Percentiles rank a stretch among this genome's conserved stretches.
Evolutionary conservation across 2,797 vertebrate species (phyloP).

Genomic region (Margarornis squamiger): DNA sequence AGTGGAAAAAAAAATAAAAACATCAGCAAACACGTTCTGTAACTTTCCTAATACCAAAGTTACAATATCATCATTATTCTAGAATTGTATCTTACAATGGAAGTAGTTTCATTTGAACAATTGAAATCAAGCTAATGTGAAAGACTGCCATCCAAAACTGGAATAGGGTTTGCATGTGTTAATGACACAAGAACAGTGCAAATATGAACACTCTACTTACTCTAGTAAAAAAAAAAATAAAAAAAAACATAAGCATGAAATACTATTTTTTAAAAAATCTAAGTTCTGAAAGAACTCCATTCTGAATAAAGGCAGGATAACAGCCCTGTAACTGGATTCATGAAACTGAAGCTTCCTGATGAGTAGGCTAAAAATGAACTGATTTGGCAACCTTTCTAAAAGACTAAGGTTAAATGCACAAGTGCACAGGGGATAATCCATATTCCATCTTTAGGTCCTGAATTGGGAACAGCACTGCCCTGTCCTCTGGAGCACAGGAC

Average conservation of each 20-base stretch:
- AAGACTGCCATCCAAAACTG: background rate
- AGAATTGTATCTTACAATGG: background rate
- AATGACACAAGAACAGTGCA: background rate
- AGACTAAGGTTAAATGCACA: background rate
- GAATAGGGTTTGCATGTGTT: background rate
- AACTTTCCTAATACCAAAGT: background rate
- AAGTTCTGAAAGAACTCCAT: background rate
- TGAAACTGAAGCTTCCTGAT: background rate
- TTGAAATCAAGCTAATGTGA: background rate
- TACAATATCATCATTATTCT: background rate
- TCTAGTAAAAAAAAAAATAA: background rate
- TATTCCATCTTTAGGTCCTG: background rate
- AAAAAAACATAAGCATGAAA: background rate
- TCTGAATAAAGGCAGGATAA: background rate
- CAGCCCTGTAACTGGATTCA: background rate
- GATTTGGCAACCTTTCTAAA: background rate
- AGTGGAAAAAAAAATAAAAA: background rate
- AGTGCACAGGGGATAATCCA: background rate
- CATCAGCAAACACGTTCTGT: background rate
- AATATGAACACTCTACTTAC: background rate
- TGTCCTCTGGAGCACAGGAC: background rate
- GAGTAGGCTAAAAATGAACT: background rate
- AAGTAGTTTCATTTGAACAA: background rate
- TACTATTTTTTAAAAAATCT: fast-evolving
- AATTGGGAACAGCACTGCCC: background rate